A percentile compares a stretch with the other conserved stretches of the same genome.
Conservation (phyloP, 2,888 invertebrate genomes). For the Hermaeophaga mercurialis region DNA sequence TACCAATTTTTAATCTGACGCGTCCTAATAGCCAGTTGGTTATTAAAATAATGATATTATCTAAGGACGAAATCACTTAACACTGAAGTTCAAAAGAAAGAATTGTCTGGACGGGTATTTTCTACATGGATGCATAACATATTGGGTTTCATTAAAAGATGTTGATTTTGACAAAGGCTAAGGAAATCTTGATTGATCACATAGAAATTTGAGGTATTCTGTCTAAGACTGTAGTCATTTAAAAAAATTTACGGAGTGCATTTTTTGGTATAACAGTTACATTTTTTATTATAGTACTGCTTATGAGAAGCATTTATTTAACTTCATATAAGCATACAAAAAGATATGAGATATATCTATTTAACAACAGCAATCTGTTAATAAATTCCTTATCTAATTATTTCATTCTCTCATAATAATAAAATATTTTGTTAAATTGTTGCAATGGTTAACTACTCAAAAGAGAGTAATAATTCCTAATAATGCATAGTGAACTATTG, state of each 20-base stretch:
- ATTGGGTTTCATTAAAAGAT: slow-evolving; percentile 23
- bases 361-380: too few species aligned
- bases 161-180: slow-evolving; percentile 21
- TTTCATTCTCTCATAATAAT: too few species aligned
- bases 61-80: slow-evolving; percentile 30
- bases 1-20: slow-evolving; percentile 14
- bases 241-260: slow-evolving; percentile 3
- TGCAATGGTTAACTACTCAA: too few species aligned
- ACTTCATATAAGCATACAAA: too few species aligned
- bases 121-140: slow-evolving; percentile 26
- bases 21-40: slow-evolving; percentile 21
- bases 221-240: slow-evolving; percentile 15
- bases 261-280: too few species aligned
- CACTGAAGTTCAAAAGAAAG: slow-evolving; percentile 9
- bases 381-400: too few species aligned
- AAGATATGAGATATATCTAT: too few species aligned
- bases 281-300: too few species aligned
- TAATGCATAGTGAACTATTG: too few species aligned
- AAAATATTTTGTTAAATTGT: too few species aligned
- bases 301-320: too few species aligned
- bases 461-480: too few species aligned
- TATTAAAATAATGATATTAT: slow-evolving; percentile 29
- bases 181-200: slow-evolving; percentile 31
- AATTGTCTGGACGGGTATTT: slow-evolving; percentile 18
- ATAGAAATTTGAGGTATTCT: slow-evolving; percentile 23